Conservation (phyloP, 2,113 vertebrate species). For the Carlito syrichta region DNA sequence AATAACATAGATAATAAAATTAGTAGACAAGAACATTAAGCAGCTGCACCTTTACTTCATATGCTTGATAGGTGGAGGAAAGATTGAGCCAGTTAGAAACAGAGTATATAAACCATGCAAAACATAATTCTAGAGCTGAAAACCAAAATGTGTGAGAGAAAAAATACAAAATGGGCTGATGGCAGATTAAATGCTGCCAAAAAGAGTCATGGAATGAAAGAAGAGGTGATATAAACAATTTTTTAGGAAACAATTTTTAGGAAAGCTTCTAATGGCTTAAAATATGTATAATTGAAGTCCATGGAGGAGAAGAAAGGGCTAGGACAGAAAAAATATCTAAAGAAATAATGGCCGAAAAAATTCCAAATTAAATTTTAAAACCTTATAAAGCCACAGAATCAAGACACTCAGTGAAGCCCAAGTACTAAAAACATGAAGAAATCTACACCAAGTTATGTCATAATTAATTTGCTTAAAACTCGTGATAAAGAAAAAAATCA, state of each 20-base stretch:
- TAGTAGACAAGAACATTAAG: neutral
- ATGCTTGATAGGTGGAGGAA: neutral
- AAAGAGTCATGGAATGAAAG: neutral
- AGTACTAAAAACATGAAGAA: neutral
- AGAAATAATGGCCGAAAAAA: neutral
- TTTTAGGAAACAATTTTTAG: no score
- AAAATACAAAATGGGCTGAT: neutral
- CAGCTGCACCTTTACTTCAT: neutral
- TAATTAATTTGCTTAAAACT: neutral
- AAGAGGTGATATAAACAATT: neutral
- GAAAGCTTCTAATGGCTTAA: neutral
- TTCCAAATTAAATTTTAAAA: neutral
- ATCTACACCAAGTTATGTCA: neutral
- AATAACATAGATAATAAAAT: no score
- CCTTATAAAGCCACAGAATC: neutral
- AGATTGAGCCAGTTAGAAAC: no score
- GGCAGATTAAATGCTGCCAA: no score
- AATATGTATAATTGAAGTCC: neutral
- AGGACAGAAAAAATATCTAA: neutral
- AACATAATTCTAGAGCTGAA: neutral
- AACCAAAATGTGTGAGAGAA: neutral
- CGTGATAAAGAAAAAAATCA: neutral
- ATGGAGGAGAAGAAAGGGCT: neutral
- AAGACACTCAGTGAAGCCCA: neutral
- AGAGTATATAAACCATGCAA: neutral